phyloP scores from a whole-genome alignment of 2,113 vertebrate species.

The Cyprinodon variegatus region DNA sequence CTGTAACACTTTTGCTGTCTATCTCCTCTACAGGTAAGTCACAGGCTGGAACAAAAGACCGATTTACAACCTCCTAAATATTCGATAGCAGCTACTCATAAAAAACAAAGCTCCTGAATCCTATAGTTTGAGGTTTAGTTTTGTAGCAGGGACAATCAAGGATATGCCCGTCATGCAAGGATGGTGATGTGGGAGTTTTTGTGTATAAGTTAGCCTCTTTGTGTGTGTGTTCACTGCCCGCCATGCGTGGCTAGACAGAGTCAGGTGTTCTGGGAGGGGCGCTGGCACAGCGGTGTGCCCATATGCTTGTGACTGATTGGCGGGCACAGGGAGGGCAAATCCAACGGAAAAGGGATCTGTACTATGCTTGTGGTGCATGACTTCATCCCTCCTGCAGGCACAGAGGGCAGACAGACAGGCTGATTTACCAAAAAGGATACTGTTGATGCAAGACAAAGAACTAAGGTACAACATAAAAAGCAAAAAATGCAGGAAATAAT shows the following conservation, averaged over 20 bases:
- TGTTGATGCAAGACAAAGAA: constrained; percentile 8
- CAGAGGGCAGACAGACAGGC: constrained; percentile 40
- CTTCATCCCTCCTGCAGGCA: constrained; percentile 63
- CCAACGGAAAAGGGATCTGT: constrained; percentile 30
- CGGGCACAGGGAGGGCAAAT: constrained; percentile 51
- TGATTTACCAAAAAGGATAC: constrained; percentile 38
- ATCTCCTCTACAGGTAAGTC: constrained; percentile 34
- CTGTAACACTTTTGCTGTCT: constrained; percentile 24
- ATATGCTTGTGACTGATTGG: constrained; percentile 66
- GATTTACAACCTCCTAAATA: constrained; percentile 17
- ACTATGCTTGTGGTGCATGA: constrained; percentile 53
- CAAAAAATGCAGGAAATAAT: background rate
- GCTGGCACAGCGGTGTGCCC: constrained; percentile 56
- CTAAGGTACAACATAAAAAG: background rate
- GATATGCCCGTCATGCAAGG: constrained; percentile 74
- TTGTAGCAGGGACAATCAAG: constrained; percentile 65
- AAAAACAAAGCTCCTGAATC: constrained; percentile 31
- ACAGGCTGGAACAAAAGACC: constrained; percentile 31
- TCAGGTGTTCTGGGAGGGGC: constrained; percentile 70
- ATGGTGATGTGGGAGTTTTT: constrained; percentile 38
- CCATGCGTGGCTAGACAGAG: constrained; percentile 67
- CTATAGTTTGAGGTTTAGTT: constrained; percentile 52
- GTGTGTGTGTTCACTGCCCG: constrained; percentile 29
- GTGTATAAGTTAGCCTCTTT: constrained; percentile 7
- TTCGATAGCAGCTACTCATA: constrained; percentile 13